These are phyloP conservation scores for Magallana angulata DNA, from an alignment of 1,140 invertebrate species.

Conservation along the genomic window DNA sequence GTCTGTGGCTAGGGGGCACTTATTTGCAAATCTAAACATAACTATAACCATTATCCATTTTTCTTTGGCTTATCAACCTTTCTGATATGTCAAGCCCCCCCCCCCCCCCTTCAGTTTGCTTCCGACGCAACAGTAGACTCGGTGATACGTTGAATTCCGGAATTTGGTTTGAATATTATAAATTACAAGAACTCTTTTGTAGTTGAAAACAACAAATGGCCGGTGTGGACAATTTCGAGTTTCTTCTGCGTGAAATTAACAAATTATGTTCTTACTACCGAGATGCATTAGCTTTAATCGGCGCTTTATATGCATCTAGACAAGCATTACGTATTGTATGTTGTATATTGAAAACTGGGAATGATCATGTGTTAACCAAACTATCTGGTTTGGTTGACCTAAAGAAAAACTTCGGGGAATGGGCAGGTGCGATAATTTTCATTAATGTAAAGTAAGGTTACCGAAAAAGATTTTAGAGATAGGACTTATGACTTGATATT, in stretches of 20 bases:
- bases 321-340: conserved; percentile 60
- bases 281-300: conserved; percentile 73
- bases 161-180: neutral
- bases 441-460: neutral
- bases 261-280: conserved; percentile 62
- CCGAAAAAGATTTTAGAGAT: no score
- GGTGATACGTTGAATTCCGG: neutral
- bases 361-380: conserved; percentile 67
- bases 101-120: neutral
- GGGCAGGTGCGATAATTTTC: conserved; percentile 71
- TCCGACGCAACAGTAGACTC: neutral
- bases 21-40: no score
- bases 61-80: no score
- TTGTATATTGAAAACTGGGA: conserved; percentile 60
- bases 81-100: no score
- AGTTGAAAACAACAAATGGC: conserved; percentile 59
- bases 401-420: conserved; percentile 68
- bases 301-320: conserved; percentile 70
- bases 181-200: neutral
- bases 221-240: conserved; percentile 73
- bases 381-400: conserved; percentile 62
- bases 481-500: no score
- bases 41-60: no score
- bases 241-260: conserved; percentile 68
- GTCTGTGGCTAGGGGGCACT: no score